Evolutionary conservation across 2,113 vertebrate genomes (phyloP).

Genomic region (Pica pica): DNA sequence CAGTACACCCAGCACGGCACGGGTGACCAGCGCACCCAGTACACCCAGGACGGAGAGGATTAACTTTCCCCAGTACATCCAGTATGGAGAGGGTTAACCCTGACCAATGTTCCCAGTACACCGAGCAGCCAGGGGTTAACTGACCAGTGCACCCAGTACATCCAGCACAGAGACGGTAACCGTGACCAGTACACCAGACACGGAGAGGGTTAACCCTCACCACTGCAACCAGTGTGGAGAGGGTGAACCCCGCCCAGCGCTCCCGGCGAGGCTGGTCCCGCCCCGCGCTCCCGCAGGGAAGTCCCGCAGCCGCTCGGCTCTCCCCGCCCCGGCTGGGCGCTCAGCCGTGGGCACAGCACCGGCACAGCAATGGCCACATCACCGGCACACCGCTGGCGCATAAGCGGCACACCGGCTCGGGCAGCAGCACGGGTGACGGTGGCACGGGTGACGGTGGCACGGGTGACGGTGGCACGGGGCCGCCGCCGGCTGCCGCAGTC

Average conservation of each 20-base stretch:
- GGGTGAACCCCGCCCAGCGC: background rate
- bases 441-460: background rate
- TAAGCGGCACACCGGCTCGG: background rate
- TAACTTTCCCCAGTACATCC: background rate
- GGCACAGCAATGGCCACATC: background rate
- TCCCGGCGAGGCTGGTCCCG: background rate
- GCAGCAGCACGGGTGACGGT: too few relatives aligned
- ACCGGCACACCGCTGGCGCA: background rate
- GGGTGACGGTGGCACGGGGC: background rate
- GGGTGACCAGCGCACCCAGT: background rate
- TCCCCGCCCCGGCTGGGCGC: background rate
- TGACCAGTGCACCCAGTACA: background rate
- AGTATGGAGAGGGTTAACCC: background rate
- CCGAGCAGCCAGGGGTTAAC: background rate
- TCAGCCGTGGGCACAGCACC: background rate
- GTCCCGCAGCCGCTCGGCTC: background rate
- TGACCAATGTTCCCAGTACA: background rate
- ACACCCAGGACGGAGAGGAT: background rate
- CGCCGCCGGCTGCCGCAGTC: background rate
- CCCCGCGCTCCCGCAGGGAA: background rate
- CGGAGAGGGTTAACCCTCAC: background rate
- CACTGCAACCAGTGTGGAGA: background rate
- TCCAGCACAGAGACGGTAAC: background rate
- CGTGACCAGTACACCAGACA: background rate
- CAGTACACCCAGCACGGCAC: background rate